phyloP scores from a whole-genome alignment of 2,888 invertebrate species.

The Lepidocyrtoides sp. region DNA sequence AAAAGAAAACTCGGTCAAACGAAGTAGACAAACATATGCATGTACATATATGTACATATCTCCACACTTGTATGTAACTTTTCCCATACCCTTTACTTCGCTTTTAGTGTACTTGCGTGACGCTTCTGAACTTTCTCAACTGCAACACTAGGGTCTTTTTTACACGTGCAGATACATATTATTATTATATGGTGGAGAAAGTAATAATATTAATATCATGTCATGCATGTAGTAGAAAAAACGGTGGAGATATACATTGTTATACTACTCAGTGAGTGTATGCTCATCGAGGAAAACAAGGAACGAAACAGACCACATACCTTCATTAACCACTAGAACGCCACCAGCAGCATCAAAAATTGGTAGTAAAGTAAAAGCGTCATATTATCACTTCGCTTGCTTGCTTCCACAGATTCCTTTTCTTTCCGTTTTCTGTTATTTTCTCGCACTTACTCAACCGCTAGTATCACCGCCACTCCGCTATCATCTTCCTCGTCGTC shows the following conservation, averaged over 20 bases:
- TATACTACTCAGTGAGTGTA: not conserved
- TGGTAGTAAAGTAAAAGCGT: constrained; percentile 41
- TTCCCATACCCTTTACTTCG: not conserved
- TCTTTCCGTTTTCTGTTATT: not conserved
- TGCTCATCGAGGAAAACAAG: not conserved
- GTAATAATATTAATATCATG: not conserved
- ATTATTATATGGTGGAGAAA: not conserved
- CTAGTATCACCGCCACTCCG: not conserved
- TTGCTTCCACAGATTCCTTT: not conserved
- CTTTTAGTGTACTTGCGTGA: constrained; percentile 10
- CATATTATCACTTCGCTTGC: constrained; percentile 36
- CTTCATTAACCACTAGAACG: constrained; percentile 2
- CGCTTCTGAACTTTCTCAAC: constrained; percentile 24
- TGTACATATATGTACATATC: not conserved
- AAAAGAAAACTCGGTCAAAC: constrained; percentile 69
- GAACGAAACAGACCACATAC: constrained; percentile 20
- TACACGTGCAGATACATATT: not conserved
- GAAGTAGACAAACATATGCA: constrained; percentile 67
- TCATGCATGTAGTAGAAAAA: not conserved
- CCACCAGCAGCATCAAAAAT: not conserved
- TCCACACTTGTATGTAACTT: constrained; percentile 35
- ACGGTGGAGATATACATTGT: not conserved
- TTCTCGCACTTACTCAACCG: constrained; percentile 33
- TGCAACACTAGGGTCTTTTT: not conserved
- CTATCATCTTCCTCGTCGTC: not conserved